Base-by-base conservation (phyloP, 2,888 invertebrate species). In the Oscheius sp. region DNA sequence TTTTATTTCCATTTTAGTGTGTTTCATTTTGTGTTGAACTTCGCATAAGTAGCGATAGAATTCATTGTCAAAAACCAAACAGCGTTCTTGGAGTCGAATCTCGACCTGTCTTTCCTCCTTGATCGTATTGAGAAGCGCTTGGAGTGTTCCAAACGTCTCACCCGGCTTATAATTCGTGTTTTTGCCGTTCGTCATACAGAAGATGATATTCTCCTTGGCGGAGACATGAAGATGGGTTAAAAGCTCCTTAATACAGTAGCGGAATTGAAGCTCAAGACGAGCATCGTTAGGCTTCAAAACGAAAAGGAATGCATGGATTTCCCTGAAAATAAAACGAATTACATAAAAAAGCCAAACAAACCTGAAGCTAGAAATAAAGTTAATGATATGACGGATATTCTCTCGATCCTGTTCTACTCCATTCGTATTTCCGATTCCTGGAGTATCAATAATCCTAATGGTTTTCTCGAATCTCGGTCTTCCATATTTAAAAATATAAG, bases 221-320 rank as follows among this genome's bases (percentile, higher is more conserved):
- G 50, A 61, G 48, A 63, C 55, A 57, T 83, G 77, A 34, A 82
- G 67, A 37, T 81, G 68, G 1, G 70, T 68, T 12, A 82, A 63
- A 5, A 82, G 48, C 48, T 83, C 76, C n/a, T 73, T 67, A 50
- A 82, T 68, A 63, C 81, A 82, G 55, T 75, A 82, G 29, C 71
- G 45, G 66, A 82, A 79, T 2, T 33, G 29, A 15, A 66, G 45
- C 5, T 70, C 76, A 4, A 74, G 37, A 3, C 73, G 45, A 2
- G 73, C 23, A 12, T 66, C 37, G 63, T 80, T 80, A 2, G 81
- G 66, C 33, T 68, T 69, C 25, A 82, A 37, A 46, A 79, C 17
- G 27, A 79, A 75, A 34, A 61, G 69, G 48, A 76, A 74, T 8
- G 50, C 75, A 65, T 76, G 69, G 25, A 77, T 48, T 34, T 71